Evolutionary conservation across 1,140 invertebrate species (phyloP).

Genomic region (Phymastichus coffea): DNA sequence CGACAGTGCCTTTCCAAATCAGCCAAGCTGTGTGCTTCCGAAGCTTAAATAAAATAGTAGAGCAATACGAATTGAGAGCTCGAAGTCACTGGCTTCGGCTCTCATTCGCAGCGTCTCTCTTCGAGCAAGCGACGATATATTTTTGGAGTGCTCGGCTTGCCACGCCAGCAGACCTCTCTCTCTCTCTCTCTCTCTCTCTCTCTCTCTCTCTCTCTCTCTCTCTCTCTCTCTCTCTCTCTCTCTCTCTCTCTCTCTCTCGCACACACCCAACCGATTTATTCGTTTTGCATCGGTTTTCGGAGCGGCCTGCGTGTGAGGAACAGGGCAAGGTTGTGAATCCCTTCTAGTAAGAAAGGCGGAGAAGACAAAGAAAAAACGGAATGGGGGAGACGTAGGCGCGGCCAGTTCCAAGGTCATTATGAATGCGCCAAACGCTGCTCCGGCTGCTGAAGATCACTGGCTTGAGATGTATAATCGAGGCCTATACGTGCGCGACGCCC

Average conservation of each 20-base stretch:
- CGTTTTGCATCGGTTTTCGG: constrained; percentile 1
- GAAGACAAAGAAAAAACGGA: background rate
- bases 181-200: background rate
- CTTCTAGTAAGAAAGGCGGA: background rate
- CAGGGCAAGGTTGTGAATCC: background rate
- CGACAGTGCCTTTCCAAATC: too few relatives aligned
- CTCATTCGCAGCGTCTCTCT: background rate
- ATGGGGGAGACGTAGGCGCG: background rate
- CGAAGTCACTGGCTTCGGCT: constrained; percentile 22
- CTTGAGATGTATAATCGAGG: constrained; percentile 15
- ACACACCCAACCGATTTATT: background rate
- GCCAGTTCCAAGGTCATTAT: constrained; percentile 23
- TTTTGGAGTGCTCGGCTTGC: constrained; percentile 17
- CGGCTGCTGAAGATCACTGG: constrained; percentile 14
- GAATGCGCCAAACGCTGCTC: constrained; percentile 19
- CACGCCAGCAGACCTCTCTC: background rate
- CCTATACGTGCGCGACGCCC: background rate
- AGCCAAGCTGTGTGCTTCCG: too few relatives aligned
- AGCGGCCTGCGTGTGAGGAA: background rate
- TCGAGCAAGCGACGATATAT: constrained; percentile 26
- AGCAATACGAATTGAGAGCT: background rate
- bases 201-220: background rate
- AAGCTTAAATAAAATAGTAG: too few relatives aligned
- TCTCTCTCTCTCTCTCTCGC: background rate
- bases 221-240: background rate